Evolutionary conservation across 2,113 vertebrate genomes (phyloP).

Genomic region (Serilophus lunatus): DNA sequence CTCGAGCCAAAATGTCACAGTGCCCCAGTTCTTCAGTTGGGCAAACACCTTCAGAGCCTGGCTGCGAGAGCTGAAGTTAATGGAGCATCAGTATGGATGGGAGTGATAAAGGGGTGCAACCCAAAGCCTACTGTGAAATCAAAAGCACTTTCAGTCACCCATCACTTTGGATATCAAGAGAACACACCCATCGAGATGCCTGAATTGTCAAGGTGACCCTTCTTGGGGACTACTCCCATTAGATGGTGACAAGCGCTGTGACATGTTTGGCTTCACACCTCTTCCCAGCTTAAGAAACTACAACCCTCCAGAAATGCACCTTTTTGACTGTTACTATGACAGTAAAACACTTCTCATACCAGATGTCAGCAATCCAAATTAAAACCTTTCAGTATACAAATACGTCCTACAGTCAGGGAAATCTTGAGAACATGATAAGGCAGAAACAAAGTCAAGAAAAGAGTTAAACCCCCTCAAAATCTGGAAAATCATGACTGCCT

Average conservation of each 20-base stretch:
- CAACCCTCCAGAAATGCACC: not conserved
- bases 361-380: not conserved
- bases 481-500: not conserved
- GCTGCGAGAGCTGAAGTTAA: not conserved
- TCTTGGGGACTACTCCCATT: not conserved
- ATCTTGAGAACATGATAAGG: not conserved
- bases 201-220: not conserved
- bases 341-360: not conserved
- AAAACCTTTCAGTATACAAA: not conserved
- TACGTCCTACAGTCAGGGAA: not conserved
- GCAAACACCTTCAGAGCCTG: not conserved
- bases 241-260: not conserved
- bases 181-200: not conserved
- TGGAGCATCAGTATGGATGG: not conserved
- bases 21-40: not conserved
- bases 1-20: constrained; percentile 2
- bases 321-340: not conserved
- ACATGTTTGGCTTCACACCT: not conserved
- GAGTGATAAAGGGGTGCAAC: not conserved
- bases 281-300: not conserved
- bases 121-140: not conserved
- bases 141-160: not conserved
- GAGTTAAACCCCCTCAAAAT: not conserved
- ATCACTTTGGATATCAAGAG: not conserved
- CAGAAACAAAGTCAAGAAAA: not conserved